Conservation (phyloP, 30 jellyfish, hydroid and myxozoan genomes). For the Mastigias papua region DNA sequence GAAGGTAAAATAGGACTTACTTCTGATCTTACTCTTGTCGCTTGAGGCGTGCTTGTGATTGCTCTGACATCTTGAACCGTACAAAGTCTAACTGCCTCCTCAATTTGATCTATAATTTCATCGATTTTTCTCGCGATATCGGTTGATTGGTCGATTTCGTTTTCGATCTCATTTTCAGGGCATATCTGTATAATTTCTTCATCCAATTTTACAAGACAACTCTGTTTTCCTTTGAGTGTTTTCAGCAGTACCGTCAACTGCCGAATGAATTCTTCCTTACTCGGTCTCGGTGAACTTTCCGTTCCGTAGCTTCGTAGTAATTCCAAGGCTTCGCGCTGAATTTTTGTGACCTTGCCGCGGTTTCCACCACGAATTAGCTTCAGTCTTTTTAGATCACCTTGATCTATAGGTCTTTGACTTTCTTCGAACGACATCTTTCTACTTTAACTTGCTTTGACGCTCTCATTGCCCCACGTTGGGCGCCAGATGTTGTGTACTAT, state of each 20-base stretch:
- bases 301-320: background rate
- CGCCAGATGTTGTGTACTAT: background rate
- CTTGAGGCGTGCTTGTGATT: slow-evolving; percentile 22
- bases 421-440: background rate
- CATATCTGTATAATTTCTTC: background rate
- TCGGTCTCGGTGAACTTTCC: background rate
- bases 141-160: background rate
- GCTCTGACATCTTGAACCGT: background rate
- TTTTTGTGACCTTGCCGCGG: background rate
- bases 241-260: background rate
- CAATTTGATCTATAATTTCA: background rate
- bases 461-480: slow-evolving; percentile 14
- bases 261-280: background rate
- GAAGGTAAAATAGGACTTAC: background rate
- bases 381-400: background rate
- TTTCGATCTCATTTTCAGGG: background rate
- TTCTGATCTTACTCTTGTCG: background rate
- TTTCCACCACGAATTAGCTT: background rate
- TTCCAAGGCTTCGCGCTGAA: background rate
- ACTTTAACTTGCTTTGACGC: background rate
- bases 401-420: background rate
- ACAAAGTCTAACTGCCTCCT: background rate
- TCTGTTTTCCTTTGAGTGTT: background rate
- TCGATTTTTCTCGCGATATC: background rate
- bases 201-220: background rate